phyloP scores from a whole-genome alignment of 2,888 invertebrate species.

The Xestia rhomboidea region DNA sequence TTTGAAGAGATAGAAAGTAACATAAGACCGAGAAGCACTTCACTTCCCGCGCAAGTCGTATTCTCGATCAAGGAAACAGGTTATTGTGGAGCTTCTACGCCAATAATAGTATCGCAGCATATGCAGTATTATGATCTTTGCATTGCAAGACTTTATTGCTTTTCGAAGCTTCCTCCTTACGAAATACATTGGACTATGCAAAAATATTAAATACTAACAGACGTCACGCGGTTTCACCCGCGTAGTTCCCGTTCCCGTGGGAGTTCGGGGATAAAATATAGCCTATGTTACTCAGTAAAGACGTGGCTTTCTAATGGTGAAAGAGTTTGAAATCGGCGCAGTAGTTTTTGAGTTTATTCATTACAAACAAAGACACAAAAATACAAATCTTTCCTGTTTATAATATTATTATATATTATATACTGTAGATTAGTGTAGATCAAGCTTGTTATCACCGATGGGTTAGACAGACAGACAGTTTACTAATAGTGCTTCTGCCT shows the following conservation, averaged over 20 bases:
- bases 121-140: slow-evolving; percentile 43
- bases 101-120: slow-evolving; percentile 56
- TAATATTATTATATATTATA: too few species aligned
- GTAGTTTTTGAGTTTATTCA: too few species aligned
- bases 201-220: neutral
- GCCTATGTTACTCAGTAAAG: too few species aligned
- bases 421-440: too few species aligned
- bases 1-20: slow-evolving; percentile 52
- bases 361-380: too few species aligned
- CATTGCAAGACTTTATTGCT: slow-evolving; percentile 49
- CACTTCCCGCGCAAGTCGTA: slow-evolving; percentile 42
- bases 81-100: slow-evolving; percentile 46
- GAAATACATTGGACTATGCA: neutral
- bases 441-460: neutral
- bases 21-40: slow-evolving; percentile 47
- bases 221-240: too few species aligned
- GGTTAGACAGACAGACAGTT: neutral
- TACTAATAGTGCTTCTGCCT: neutral
- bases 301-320: too few species aligned
- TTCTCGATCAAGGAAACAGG: slow-evolving; percentile 49
- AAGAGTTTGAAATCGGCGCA: too few species aligned
- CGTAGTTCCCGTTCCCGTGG: too few species aligned
- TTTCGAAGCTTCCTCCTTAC: slow-evolving; percentile 37
- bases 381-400: too few species aligned
- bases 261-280: too few species aligned